Base-by-base conservation (phyloP, 2,888 invertebrate genomes). In the Bombyx huttoni region DNA sequence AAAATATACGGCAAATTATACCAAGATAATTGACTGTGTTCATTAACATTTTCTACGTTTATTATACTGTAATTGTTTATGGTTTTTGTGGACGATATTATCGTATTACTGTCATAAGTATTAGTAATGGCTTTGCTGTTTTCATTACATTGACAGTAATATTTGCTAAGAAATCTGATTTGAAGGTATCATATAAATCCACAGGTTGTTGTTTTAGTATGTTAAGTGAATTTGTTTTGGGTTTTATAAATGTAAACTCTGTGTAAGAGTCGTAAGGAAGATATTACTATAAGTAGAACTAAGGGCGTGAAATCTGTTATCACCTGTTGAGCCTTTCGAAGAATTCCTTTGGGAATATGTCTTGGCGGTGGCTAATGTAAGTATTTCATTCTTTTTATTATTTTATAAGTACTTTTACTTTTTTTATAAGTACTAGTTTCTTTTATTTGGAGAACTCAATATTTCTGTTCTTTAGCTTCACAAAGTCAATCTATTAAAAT, bases 271-370 rank as follows among this genome's bases (percentile, higher is more conserved):
- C 64, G 66, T 75, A 84, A 75, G 78, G 82, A 70, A 70, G 63
- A 70, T 78, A 68, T 84, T 70, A 75, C 64, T 72, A 70, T 69
- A 61, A 62, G 58, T 56, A 8, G 40, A 48, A 50, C 34, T 46
- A 52, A 52, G 52, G 52, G 52, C 50, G 52, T 52, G 49, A 75
- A 76, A 75, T 75, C 72, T 70, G 70, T 69, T 70, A 74, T 75
- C 85, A 88, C 88, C 87, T 88, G 88, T 88, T 88, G 87, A 83
- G 73, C 78, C 72, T 56, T 56, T 65, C 58, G 65, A 72, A 77
- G 73, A 75, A 75, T 67, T 67, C 73, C 68, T 56, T 59, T 52
- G 70, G 72, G 75, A 81, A 73, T 63, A 88, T 88, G 88, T 80
- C 81, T 68, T 81, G 81, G 84, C 72, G 76, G 54, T 78, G 80